phyloP scores from a whole-genome alignment of 2,888 invertebrate species.

The Hartigia nigra region DNA sequence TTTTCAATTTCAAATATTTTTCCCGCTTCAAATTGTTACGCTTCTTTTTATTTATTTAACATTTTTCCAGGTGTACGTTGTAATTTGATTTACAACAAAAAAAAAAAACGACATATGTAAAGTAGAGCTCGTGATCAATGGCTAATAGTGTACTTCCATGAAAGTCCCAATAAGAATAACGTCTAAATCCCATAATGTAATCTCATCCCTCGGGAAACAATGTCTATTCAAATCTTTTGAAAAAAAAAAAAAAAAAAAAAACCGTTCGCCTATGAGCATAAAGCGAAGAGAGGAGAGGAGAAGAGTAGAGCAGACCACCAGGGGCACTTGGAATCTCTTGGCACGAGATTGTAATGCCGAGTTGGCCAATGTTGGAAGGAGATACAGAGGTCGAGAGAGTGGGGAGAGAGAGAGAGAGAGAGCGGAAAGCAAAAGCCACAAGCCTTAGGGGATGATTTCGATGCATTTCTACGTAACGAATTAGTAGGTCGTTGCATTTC shows the following conservation, averaged over 20 bases:
- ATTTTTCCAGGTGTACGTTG: background rate
- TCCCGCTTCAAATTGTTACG: background rate
- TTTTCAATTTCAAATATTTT: background rate
- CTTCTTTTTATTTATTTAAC: background rate
- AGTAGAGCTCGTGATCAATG: too few relatives aligned
- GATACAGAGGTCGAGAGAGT: slow-evolving; percentile 15
- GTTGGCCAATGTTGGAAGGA: slow-evolving; percentile 8
- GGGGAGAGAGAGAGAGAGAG: slow-evolving; percentile 6
- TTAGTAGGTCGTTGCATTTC: slow-evolving; percentile 64
- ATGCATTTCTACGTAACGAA: background rate
- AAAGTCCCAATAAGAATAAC: too few relatives aligned
- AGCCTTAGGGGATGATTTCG: slow-evolving; percentile 3
- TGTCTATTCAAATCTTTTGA: background rate
- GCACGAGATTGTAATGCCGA: background rate
- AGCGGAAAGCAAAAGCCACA: slow-evolving; percentile 14
- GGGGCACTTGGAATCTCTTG: background rate
- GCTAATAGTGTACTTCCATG: too few relatives aligned
- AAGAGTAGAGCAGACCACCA: background rate
- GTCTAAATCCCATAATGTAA: too few relatives aligned
- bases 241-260: background rate
- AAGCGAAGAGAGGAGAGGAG: background rate
- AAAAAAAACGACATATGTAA: background rate
- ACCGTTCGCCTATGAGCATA: background rate
- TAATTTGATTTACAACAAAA: background rate
- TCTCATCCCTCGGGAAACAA: background rate